Percentiles rank a stretch among this genome's conserved stretches.
phyloP scores from a whole-genome alignment of 1,140 invertebrate genomes.

The Liolophura sinensis region DNA sequence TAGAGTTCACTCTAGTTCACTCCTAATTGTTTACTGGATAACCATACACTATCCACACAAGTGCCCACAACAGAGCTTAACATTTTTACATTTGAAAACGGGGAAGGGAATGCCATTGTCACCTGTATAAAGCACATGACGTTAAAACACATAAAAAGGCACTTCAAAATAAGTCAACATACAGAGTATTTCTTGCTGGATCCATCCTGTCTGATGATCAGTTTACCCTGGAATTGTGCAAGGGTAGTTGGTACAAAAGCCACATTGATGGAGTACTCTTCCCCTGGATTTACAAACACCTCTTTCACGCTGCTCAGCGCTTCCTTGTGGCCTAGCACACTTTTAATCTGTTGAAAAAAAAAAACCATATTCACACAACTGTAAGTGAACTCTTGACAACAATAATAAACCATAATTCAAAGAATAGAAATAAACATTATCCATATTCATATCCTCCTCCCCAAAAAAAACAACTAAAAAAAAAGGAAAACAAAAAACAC shows the following conservation, averaged over 20 bases:
- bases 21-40: too few relatives aligned
- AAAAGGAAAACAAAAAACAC: too few relatives aligned
- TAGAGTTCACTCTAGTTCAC: too few relatives aligned
- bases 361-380: constrained; percentile 7
- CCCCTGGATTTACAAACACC: constrained; percentile 21
- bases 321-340: constrained; percentile 7
- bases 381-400: neutral
- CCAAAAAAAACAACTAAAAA: neutral
- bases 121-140: neutral
- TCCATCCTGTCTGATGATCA: constrained; percentile 18
- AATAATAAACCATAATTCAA: constrained; percentile 2
- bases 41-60: too few relatives aligned
- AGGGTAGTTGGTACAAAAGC: constrained; percentile 23
- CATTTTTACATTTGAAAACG: too few relatives aligned
- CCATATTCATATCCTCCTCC: constrained; percentile 1
- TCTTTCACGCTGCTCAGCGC: constrained; percentile 16
- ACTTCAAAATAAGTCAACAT: constrained; percentile 4
- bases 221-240: constrained; percentile 16
- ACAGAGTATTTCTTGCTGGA: constrained; percentile 28
- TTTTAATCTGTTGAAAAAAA: neutral
- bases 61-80: neutral
- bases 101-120: too few relatives aligned
- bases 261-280: constrained; percentile 25
- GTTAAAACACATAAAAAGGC: neutral
- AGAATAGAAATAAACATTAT: neutral